Evolutionary conservation across 2,888 invertebrate species (phyloP).

Genomic region (Diaphora mendica): DNA sequence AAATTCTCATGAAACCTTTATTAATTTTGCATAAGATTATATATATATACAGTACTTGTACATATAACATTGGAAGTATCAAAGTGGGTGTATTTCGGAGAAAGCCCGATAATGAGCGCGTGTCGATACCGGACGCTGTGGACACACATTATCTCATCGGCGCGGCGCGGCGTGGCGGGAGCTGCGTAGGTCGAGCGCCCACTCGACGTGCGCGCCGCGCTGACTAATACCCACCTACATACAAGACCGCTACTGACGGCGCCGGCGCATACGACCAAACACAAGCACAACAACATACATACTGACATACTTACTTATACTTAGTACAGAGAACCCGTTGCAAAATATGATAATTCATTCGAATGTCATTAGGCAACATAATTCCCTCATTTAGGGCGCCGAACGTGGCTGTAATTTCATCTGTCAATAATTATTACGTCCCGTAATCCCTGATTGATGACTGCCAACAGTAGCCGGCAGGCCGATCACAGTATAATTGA

Average conservation of each 20-base stretch:
- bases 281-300: conserved; percentile 22
- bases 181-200: conserved; percentile 61
- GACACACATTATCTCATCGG: conserved; percentile 59
- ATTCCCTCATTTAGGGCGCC: conserved; percentile 61
- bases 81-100: conserved; percentile 64
- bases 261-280: conserved; percentile 21
- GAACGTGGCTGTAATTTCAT: conserved; percentile 61
- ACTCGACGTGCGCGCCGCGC: conserved; percentile 51
- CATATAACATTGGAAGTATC: conserved; percentile 45
- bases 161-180: no score
- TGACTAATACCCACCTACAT: conserved; percentile 48
- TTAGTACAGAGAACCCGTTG: conserved; percentile 23
- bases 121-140: conserved; percentile 55
- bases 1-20: neutral
- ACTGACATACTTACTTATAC: neutral
- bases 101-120: conserved; percentile 64
- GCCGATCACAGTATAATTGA: conserved; percentile 72
- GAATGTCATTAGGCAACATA: conserved; percentile 60
- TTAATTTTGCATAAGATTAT: neutral
- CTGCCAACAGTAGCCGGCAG: conserved; percentile 73
- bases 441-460: conserved; percentile 81
- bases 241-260: conserved; percentile 34
- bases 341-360: conserved; percentile 28
- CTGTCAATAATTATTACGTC: conserved; percentile 80
- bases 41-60: conserved; percentile 22